Evolutionary conservation across 37 sponge, comb jelly and placozoan genomes (phyloP).

Genomic region (Hexactinellida sp.): DNA sequence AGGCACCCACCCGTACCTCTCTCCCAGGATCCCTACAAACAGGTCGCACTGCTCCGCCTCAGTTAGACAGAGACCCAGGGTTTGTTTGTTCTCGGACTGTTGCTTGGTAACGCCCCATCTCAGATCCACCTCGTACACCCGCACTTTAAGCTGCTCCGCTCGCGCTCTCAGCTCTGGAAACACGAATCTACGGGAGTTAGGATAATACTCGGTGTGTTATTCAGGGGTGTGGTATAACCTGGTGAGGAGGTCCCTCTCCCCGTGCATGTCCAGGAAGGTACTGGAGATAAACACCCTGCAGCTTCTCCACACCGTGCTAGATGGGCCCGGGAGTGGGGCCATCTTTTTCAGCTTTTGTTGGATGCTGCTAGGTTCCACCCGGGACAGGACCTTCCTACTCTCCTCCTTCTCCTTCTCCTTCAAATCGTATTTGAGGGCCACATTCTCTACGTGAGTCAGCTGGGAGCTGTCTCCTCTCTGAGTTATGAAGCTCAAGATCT

Average conservation of each 20-base stretch:
- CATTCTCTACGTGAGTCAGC: conserved; percentile 77
- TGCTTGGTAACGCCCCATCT: conserved; percentile 97
- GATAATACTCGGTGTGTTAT: background rate
- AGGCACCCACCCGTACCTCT: conserved; percentile 88
- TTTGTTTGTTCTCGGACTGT: conserved; percentile 54
- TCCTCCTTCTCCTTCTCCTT: conserved; percentile 28
- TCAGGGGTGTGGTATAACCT: background rate
- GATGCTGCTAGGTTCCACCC: background rate
- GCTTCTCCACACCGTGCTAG: conserved; percentile 52
- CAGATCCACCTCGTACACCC: conserved; percentile 85
- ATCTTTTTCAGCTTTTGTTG: background rate
- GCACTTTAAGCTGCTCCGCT: conserved; percentile 40
- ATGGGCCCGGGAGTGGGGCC: conserved; percentile 27
- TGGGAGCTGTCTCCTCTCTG: conserved; percentile 82
- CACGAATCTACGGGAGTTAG: conserved; percentile 25
- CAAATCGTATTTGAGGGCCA: conserved; percentile 76
- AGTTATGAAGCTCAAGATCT: conserved; percentile 88
- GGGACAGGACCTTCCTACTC: background rate
- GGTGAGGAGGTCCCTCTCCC: conserved; percentile 85
- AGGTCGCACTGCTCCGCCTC: conserved; percentile 75
- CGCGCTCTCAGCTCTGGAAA: conserved; percentile 84
- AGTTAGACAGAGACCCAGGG: conserved; percentile 70
- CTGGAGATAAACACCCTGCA: conserved; percentile 90
- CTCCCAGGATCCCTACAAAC: conserved; percentile 80
- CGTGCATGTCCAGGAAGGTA: conserved; percentile 94